Base-by-base conservation (phyloP, 2,113 vertebrate species). In the Ageneiosus marmoratus region DNA sequence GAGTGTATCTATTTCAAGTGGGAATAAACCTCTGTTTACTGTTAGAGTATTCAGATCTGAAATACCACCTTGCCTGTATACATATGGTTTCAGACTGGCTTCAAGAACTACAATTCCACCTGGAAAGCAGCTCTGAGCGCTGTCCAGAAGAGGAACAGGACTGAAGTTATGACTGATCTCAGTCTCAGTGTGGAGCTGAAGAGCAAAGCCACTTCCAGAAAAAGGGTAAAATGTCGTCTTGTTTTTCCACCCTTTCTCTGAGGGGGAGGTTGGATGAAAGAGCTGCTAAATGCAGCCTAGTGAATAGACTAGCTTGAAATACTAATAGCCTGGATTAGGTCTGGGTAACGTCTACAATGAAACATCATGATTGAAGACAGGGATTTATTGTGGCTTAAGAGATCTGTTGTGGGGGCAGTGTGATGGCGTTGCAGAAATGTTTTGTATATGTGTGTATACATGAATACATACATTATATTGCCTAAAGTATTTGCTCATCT, bases 81-180 rank as follows among this genome's bases (percentile, higher is more conserved):
- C n/a, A 88, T 51, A 44, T 53, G 0, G 70, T 87, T 55, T 48
- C 89, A 98, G 96, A 85, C 87, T 69, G 96, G 90, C 50, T 98
- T 98, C 89, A 96, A 88, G 90, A 96, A 92, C 86, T 88, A 95
- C 67, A 94, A 93, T 32, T 91, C 90, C 34, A 90, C 93, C 0
- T 99, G 97, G 97, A 96, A 95, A 89, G 89, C 90, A 2, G 93
- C 93, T 12, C 60, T 98, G 24, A 56, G 55, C 55, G 60, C 84
- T 29, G 32, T 98, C 46, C 94, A 92, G 88, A 93, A 41, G 80
- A 96, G 91, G 86, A 95, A 94, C 29, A 80, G 69, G 7, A 46
- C 74, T 44, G 69, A 80, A 1, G 85, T 89, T 8, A 69, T 87
- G 34, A 76, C 86, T 37, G 81, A 83, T 75, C 34, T 84, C 50